Base-by-base conservation (phyloP, 2,113 vertebrate species). In the Clupea harengus region DNA sequence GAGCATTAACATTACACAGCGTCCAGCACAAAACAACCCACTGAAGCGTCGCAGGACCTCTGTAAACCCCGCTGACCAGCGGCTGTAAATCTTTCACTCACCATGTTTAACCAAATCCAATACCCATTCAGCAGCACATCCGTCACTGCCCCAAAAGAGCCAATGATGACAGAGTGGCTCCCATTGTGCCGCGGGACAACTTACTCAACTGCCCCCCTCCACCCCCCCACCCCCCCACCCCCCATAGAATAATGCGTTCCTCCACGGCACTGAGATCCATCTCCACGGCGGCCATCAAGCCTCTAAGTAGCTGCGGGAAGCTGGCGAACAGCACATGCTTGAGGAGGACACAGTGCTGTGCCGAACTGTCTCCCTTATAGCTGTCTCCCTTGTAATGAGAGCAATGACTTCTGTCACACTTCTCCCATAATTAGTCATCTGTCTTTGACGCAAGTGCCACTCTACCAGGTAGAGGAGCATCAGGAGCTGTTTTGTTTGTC, bases 21-120 rank as follows among this genome's bases (percentile, higher is more conserved):
- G 57, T 82, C 80, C 81, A 85, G 45, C 67, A 89, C 88, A 89
- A 90, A 87, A 87, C 85, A 89, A 87, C 85, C 82, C 82, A 86
- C 85, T 87, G 88, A 83, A 88, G 84, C 87, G 82, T 90, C 81
- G 49, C 81, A 46, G 78, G 84, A 89, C 88, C 94, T 91, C 91
- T 89, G 91, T 89, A 90, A 92, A 87, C 85, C 85, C 92, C 90
- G 89, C 85, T 91, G 87, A 85, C 89, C 88, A 86, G 83, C 92
- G 91, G 90, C 88, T 90, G 90, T 92, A 95, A 90, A 92, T 94
- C 91, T 93, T 90, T 92, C 91, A 91, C 89, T 94, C 91, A 86
- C 92, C 89, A 91, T 94, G 91, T 92, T 95, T 95, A 94, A 94
- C 91, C 93, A 92, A 96, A 96, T 94, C 94, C 93, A 94, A 93